Base-by-base conservation (phyloP, 2,797 vertebrate species). In the Erpetoichthys calabaricus region DNA sequence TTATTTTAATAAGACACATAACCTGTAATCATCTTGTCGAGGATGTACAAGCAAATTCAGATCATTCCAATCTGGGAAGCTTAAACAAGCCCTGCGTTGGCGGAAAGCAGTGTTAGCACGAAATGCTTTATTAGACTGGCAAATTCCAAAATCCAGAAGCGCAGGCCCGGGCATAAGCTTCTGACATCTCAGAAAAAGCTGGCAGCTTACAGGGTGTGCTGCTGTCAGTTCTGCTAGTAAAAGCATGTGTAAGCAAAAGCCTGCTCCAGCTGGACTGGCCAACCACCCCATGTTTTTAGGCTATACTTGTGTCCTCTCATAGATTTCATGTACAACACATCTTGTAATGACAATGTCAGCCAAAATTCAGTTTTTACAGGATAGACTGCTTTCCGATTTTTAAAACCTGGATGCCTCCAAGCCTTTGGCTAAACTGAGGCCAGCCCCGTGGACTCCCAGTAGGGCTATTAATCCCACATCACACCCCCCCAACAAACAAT, bases 391-490 rank as follows among this genome's bases (percentile, higher is more conserved):
- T 25, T 25, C 25, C 2, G 25, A 25, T 25, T 25, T 25, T 25
- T 25, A 25, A 25, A 25, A 25, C 25, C 25, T 25, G 25, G 25
- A 25, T 2, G 25, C 25, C 25, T 25, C 25, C 25, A 25, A 25
- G 25, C 25, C 25, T 25, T 25, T 25, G 25, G 25, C 25, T 25
- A 25, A 25, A 25, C 25, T 25, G 25, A 25, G 25, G 25, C 25
- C 25, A 25, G 25, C 25, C 25, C 25, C 25, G 25, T 25, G 25
- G 64, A 64, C 69, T 81, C 82, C 75, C 72, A 6, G 0, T 66
- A 73, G 79, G 67, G 71, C 64, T 68, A 75, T 82, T 77, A 78
- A 78, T 83, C 78, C 73, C 63, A 56, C 53, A n/a, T 55, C 63
- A 65, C 72, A 64, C 67, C 70, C 70, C 63, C 72, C 68, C 74